Percentiles rank a stretch among this genome's conserved stretches.
These are phyloP conservation scores for Oncorhynchus keta DNA, from an alignment of 2,113 vertebrate genomes.

Conservation along the genomic window DNA sequence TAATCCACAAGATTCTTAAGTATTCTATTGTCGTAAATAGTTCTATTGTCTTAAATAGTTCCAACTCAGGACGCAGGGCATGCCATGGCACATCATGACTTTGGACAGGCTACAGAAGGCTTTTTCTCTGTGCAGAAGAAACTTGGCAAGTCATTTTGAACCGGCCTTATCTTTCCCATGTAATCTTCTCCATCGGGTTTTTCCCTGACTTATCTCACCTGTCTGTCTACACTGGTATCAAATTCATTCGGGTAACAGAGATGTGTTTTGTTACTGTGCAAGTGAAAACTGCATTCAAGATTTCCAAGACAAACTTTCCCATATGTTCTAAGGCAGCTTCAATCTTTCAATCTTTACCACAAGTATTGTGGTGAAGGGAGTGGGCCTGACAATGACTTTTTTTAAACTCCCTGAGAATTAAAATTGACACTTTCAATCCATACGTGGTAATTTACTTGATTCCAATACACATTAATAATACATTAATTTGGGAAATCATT, in stretches of 20 bases:
- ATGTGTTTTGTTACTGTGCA: too few species aligned
- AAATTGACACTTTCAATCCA: background rate
- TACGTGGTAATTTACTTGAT: too few species aligned
- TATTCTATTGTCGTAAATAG: slow-evolving; percentile 40
- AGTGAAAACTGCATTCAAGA: too few species aligned
- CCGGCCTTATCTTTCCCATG: slow-evolving; percentile 1
- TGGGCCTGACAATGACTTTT: too few species aligned
- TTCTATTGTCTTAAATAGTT: slow-evolving; percentile 34
- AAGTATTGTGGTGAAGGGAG: too few species aligned
- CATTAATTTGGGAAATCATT: too few species aligned
- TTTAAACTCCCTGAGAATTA: background rate
- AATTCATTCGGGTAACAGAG: background rate
- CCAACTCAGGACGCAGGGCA: slow-evolving; percentile 18
- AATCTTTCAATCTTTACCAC: background rate
- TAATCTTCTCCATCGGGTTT: background rate
- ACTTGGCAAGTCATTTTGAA: slow-evolving; percentile 36
- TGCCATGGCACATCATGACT: slow-evolving; percentile 27
- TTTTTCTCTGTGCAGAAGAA: slow-evolving; percentile 14
- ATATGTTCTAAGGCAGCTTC: too few species aligned
- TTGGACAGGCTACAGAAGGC: slow-evolving; percentile 31
- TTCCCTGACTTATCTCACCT: background rate
- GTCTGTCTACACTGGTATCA: background rate
- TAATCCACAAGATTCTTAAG: slow-evolving; percentile 59
- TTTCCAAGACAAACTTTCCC: too few species aligned
- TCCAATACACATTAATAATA: too few species aligned